Evolutionary conservation across 2,888 invertebrate genomes (phyloP).

Genomic region (Synanthedon myopaeformis): DNA sequence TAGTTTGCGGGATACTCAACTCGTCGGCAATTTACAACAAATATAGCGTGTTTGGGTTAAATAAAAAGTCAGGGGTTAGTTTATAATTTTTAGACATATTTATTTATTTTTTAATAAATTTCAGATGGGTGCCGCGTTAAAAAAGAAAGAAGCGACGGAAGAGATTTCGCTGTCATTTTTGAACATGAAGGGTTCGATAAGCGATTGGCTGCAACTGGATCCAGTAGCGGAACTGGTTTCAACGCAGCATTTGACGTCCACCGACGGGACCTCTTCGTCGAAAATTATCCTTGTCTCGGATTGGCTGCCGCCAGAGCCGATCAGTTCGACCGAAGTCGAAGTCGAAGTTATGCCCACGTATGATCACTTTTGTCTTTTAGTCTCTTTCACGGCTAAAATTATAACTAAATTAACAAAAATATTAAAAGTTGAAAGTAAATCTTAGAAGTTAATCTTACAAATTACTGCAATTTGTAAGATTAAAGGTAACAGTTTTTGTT

Average conservation of each 20-base stretch:
- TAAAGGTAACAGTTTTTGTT: too few species aligned
- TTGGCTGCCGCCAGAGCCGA: slow-evolving; percentile 72
- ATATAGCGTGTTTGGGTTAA: too few species aligned
- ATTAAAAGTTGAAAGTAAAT: too few species aligned
- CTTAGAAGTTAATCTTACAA: too few species aligned
- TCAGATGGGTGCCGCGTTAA: neutral
- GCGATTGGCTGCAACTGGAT: slow-evolving; percentile 51
- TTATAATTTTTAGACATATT: neutral
- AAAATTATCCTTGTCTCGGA: slow-evolving; percentile 46
- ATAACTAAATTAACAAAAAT: too few species aligned
- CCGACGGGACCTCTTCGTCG: neutral
- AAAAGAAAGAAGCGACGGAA: slow-evolving; percentile 4
- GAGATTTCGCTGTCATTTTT: slow-evolving; percentile 43
- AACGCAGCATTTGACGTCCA: neutral
- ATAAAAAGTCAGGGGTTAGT: too few species aligned
- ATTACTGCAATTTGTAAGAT: too few species aligned
- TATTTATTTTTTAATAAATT: slow-evolving; percentile 1
- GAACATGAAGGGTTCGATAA: slow-evolving; percentile 42
- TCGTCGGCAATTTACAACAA: too few species aligned
- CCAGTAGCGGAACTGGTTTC: slow-evolving; percentile 10
- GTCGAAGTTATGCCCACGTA: slow-evolving; percentile 74
- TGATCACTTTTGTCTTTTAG: slow-evolving; percentile 30
- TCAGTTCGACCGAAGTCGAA: slow-evolving; percentile 63
- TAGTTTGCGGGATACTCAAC: too few species aligned
- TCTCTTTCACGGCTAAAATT: too few species aligned